Evolutionary conservation across 2,797 vertebrate genomes (phyloP).

Genomic region (Acipenser oxyrinchus): DNA sequence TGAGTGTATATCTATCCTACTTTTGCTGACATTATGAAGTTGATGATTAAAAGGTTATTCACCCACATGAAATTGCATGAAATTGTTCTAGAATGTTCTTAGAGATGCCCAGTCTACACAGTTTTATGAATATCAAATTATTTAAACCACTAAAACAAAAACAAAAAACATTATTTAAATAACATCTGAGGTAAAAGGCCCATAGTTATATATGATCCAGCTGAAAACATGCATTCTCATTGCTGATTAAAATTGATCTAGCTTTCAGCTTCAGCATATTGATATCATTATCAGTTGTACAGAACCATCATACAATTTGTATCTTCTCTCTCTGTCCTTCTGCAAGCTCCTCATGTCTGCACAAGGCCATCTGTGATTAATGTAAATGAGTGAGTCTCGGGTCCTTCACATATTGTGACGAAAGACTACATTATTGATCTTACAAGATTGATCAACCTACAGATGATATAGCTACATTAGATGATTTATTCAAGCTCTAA

Average conservation of each 20-base stretch:
- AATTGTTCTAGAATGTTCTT: too few relatives aligned
- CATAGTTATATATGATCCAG: too few relatives aligned
- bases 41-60: too few relatives aligned
- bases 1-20: too few relatives aligned
- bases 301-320: neutral
- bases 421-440: slow-evolving; percentile 60
- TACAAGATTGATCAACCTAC: slow-evolving; percentile 51
- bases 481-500: slow-evolving; percentile 63
- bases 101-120: too few relatives aligned
- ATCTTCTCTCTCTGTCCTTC: slow-evolving; percentile 28
- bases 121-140: neutral
- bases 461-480: slow-evolving; percentile 61
- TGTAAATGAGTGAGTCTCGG: slow-evolving; percentile 51
- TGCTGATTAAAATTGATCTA: slow-evolving; percentile 26
- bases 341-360: slow-evolving; percentile 20
- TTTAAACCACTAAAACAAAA: neutral
- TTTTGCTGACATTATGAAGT: too few relatives aligned
- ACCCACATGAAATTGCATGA: too few relatives aligned
- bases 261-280: slow-evolving; percentile 24
- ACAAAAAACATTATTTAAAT: too few relatives aligned
- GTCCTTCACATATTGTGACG: slow-evolving; percentile 48
- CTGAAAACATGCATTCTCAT: too few relatives aligned
- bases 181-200: too few relatives aligned
- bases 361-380: slow-evolving; percentile 22
- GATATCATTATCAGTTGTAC: slow-evolving; percentile 33